phyloP scores from a whole-genome alignment of 92 coral and sea anemone genomes.

The Parazoanthus atlanticus region DNA sequence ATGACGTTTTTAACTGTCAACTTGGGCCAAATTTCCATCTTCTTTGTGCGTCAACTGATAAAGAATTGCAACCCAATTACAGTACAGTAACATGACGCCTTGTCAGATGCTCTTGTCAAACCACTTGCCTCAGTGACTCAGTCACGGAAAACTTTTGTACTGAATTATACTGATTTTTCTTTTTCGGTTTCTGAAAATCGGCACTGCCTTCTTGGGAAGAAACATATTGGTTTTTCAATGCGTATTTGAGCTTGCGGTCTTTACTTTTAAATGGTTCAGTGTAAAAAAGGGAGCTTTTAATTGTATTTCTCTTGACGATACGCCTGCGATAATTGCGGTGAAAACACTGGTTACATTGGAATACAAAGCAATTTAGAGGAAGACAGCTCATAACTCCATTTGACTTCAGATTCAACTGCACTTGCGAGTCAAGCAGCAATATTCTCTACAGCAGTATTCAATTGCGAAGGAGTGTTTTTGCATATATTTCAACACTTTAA shows the following conservation, averaged over 20 bases:
- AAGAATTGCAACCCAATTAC: background rate
- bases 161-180: background rate
- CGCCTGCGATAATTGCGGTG: background rate
- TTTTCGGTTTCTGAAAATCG: background rate
- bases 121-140: background rate
- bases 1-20: background rate
- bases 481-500: background rate
- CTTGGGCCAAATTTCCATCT: background rate
- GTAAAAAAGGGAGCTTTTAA: background rate
- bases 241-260: background rate
- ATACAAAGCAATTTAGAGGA: background rate
- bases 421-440: background rate
- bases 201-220: background rate
- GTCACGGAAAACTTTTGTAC: background rate
- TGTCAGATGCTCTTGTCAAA: background rate
- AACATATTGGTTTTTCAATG: background rate
- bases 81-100: background rate
- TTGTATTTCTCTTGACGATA: background rate
- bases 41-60: background rate
- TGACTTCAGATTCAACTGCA: background rate
- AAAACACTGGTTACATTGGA: conserved; percentile 1
- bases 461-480: background rate
- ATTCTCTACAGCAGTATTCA: background rate
- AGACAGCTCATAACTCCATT: background rate
- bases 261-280: background rate